phyloP scores from a whole-genome alignment of 2,113 vertebrate species.

The Chascanopsetta lugubris region DNA sequence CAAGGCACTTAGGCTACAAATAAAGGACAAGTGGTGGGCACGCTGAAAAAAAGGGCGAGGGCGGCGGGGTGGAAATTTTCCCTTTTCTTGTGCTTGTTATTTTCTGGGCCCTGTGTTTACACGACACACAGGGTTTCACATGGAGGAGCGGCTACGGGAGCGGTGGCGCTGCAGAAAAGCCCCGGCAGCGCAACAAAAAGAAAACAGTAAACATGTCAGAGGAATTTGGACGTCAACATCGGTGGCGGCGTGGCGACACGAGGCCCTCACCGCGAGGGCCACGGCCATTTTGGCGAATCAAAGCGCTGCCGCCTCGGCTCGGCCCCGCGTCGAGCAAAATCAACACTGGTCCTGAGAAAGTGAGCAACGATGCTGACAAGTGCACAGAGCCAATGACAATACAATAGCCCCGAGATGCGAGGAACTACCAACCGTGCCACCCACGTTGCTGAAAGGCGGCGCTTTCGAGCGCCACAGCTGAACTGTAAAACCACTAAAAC shows the following conservation, averaged over 20 bases:
- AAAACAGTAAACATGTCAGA: constrained; percentile 87
- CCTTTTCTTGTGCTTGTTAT: constrained; percentile 72
- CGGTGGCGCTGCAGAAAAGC: constrained; percentile 46
- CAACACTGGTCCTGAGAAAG: constrained; percentile 94
- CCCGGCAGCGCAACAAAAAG: constrained; percentile 53
- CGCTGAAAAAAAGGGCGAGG: constrained; percentile 33
- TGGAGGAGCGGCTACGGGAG: constrained; percentile 45
- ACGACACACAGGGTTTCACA: constrained; percentile 61
- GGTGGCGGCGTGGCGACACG: too few relatives aligned
- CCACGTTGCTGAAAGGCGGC: constrained; percentile 95
- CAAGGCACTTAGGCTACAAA: constrained; percentile 93
- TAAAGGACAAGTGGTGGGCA: constrained; percentile 86
- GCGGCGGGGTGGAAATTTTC: constrained; percentile 67
- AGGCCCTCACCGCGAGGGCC: constrained; percentile 77
- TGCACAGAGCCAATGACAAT: constrained; percentile 97
- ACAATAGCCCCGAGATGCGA: constrained; percentile 89
- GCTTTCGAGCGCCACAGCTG: constrained; percentile 94
- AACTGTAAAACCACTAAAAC: constrained; percentile 96
- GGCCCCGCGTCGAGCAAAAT: constrained; percentile 94
- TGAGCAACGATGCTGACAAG: constrained; percentile 95
- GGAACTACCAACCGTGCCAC: constrained; percentile 92
- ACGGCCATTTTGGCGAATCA: constrained; percentile 88
- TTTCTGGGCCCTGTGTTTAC: constrained; percentile 75
- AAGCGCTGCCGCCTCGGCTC: constrained; percentile 83
- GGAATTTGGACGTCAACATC: constrained; percentile 88